Base-by-base conservation (phyloP, 1,140 invertebrate genomes). In the Apolygus lucorum region DNA sequence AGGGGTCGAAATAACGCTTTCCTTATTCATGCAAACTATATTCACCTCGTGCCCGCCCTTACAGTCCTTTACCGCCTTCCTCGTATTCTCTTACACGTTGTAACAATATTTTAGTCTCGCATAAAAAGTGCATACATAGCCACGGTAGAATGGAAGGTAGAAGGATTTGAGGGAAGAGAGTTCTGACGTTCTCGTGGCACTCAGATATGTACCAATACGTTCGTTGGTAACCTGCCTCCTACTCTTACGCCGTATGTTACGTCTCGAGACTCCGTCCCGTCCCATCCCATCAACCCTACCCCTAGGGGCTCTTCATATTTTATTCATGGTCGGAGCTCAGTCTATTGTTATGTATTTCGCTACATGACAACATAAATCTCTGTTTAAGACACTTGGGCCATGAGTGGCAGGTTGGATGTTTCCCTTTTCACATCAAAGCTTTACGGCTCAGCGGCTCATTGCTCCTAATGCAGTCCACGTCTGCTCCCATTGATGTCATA, bases 1-100 rank as follows among this genome's bases (percentile, higher is more conserved):
- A 17, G n/a, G n/a, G n/a, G n/a, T n/a, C n/a, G n/a, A n/a, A n/a
- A 28, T n/a, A 34, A 66, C 29, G 26, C 26, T 66, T 42, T 66
- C 64, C 26, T 66, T 66, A 66, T 66, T 66, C 64, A 66, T 66
- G 64, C 64, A 66, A 66, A 66, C 64, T 66, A 66, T 66, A 29
- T 66, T 66, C 64, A 66, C 64, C 64, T 66, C 64, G 64, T 66
- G 64, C 64, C 64, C 28, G 28, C 64, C 13, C 64, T 34, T 29
- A 34, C 14, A 29, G 2, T 26, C 25, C 17, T 17, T 14, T 21
- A 17, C 54, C 22, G 13, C 11, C 11, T 22, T 13, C 54, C 54
- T 4, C 22, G 13, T 64, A 26, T 64, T 64, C 63, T 66, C 27
- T 66, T 66, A 66, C 64, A 66, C 26, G 64, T 34, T 66, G 64